These are phyloP conservation scores for Ametastegia equiseti DNA, from an alignment of 2,888 invertebrate genomes.

Conservation along the genomic window DNA sequence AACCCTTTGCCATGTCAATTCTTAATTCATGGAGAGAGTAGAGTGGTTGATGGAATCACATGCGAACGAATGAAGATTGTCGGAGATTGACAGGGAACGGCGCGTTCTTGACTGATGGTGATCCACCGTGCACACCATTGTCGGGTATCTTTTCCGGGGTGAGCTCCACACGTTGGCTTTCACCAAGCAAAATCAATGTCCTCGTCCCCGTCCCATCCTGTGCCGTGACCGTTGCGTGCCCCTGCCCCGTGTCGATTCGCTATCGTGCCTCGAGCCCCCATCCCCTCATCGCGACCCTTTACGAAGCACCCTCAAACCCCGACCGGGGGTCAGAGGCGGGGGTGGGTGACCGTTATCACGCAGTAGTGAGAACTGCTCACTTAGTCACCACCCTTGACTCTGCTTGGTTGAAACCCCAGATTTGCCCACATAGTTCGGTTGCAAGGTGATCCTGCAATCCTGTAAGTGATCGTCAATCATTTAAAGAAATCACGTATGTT, in stretches of 20 bases:
- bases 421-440: slow-evolving; percentile 7
- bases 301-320: slow-evolving; percentile 50
- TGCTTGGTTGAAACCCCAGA: slow-evolving; percentile 51
- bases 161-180: slow-evolving; percentile 68
- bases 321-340: slow-evolving; percentile 49
- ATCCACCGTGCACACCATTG: not conserved
- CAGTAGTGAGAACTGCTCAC: slow-evolving; percentile 55
- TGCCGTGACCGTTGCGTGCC: slow-evolving; percentile 56
- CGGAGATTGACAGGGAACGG: not conserved
- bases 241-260: slow-evolving; percentile 43
- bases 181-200: slow-evolving; percentile 69
- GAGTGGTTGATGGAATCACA: not conserved
- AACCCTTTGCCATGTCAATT: too few species aligned
- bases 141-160: slow-evolving; percentile 45
- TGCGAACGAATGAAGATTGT: not conserved
- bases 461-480: not conserved
- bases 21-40: not conserved
- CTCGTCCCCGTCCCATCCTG: slow-evolving; percentile 65
- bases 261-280: slow-evolving; percentile 37
- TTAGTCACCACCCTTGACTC: slow-evolving; percentile 64
- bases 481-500: not conserved
- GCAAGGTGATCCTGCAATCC: not conserved
- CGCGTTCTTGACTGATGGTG: not conserved
- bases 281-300: slow-evolving; percentile 45
- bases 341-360: slow-evolving; percentile 48